Base-by-base conservation (phyloP, 2,797 vertebrate species). In the Gymnothorax reevesii region DNA sequence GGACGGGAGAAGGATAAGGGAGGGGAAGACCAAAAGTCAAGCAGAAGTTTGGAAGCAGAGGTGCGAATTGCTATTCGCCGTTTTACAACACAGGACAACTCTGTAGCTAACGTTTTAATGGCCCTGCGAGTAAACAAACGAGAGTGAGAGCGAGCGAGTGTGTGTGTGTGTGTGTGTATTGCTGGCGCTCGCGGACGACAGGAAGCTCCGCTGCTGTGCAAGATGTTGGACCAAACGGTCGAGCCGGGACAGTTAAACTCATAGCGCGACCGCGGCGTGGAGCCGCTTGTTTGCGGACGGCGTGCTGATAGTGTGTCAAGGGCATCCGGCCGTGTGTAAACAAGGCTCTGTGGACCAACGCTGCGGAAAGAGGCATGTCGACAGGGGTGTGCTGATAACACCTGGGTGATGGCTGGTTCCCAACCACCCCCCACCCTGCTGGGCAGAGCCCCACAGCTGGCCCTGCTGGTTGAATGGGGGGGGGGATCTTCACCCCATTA, bases 11-110 rank as follows among this genome's bases (percentile, higher is more conserved):
- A 8, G 22, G 62, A 7, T 6, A 22, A 88, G 92, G 88, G 77
- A 0, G 88, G 93, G 88, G 77, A 0, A 0, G 92, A 89, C 64
- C 86, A 93, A 92, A 90, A 27, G n/a, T 86, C 88, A 75, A 90
- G 87, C 90, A 84, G 92, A 91, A 82, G 91, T 87, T 91, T 89
- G 92, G 89, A 87, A 17, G 0, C 89, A 20, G 75, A 79, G 49
- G 75, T 79, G 7, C 15, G 7, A 17, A 15, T n/a, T 42, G 1
- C n/a, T 54, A 0, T 79, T 90, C 89, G 90, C 88, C 89, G 33
- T 42, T 42, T 42, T 42, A 87, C 83, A 86, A 88, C 88, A 89
- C n/a, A 80, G 88, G 87, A 85, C 87, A 88, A 92, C 86, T 86
- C 86, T 57, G 3, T 91, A 90, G 71, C 86, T 59, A 85, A 87